Evolutionary conservation across 2,113 vertebrate species (phyloP).

Genomic region (Silurus glanis): DNA sequence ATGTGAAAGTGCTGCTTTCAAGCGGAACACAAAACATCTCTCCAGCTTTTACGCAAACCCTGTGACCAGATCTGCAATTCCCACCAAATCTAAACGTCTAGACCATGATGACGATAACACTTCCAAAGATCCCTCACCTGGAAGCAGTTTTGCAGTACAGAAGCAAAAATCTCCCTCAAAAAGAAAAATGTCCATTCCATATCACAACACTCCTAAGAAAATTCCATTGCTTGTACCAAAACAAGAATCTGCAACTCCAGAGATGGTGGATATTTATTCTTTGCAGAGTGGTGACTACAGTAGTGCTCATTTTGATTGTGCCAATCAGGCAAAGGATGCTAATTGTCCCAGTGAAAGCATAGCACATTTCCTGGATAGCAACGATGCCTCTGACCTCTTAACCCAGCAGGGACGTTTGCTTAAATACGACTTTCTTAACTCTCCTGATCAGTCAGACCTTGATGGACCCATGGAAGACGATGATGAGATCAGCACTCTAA

Average conservation of each 20-base stretch:
- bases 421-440: constrained; percentile 53
- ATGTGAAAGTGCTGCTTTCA: constrained; percentile 73
- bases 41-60: constrained; percentile 70
- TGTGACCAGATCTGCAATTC: constrained; percentile 74
- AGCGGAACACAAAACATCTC: constrained; percentile 76
- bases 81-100: constrained; percentile 74
- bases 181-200: constrained; percentile 76
- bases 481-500: constrained; percentile 63
- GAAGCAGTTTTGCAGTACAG: constrained; percentile 73
- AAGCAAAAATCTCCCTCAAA: constrained; percentile 73
- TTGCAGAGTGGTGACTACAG: constrained; percentile 49
- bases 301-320: neutral
- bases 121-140: constrained; percentile 66
- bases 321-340: neutral
- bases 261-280: constrained; percentile 64
- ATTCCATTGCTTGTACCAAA: constrained; percentile 82
- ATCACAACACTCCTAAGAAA: constrained; percentile 82
- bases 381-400: constrained; percentile 58
- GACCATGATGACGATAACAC: constrained; percentile 70
- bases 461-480: constrained; percentile 49
- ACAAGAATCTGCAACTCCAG: constrained; percentile 72
- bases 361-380: constrained; percentile 59
- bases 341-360: constrained; percentile 35
- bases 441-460: constrained; percentile 23
- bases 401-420: constrained; percentile 56